Evolutionary conservation across 1,140 invertebrate genomes (phyloP), one percentile per base, ranked within the genome.

Genomic region (Coboldia fuscipes): DNA sequence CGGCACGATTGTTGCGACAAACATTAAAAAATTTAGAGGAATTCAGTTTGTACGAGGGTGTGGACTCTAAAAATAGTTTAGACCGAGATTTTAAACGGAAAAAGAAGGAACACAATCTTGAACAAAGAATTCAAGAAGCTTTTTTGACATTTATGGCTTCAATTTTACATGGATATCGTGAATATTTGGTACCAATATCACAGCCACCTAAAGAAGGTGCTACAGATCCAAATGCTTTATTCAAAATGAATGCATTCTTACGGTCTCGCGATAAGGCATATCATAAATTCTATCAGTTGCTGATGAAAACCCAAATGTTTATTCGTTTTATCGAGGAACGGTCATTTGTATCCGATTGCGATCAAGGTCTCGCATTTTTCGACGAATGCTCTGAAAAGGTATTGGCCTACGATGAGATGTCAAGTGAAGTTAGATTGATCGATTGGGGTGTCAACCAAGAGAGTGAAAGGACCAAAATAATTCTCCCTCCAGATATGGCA

Each of bases 301-400:
- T 96, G 44, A 78, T 89, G 58, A 78, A 73, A 48, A 97, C 93
- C 1, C 93, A 97, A 61, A 92, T 93, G 79, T 97, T 97, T 56
- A 93, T 86, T 37, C 73, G 89, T 27, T 98, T 98, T 57, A 97
- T 99, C 42, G 93, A 98, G 60, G 94, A 99, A 59, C 68, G 93
- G 23, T 96, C 89, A 44, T 97, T 98, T 62, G 86, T 97, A 0
- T 93, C 89, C 10, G 90, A 97, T 46, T n/a, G 24, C 24, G 88
- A 88, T 54, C 47, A 7, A 7, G 71, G 71, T 40, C 61, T 97
- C 34, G 85, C 89, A 9, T 97, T 98, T 61, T 98, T 98, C 52
- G 94, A 98, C 57, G 90, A 97, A 53, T 97, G 92, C 29, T 45
- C 82, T 1, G 89, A 94, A 56, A 63, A 70, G 39, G 63, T 78